phyloP scores from a whole-genome alignment of 2,113 vertebrate genomes.

The Oreochromis niloticus region DNA sequence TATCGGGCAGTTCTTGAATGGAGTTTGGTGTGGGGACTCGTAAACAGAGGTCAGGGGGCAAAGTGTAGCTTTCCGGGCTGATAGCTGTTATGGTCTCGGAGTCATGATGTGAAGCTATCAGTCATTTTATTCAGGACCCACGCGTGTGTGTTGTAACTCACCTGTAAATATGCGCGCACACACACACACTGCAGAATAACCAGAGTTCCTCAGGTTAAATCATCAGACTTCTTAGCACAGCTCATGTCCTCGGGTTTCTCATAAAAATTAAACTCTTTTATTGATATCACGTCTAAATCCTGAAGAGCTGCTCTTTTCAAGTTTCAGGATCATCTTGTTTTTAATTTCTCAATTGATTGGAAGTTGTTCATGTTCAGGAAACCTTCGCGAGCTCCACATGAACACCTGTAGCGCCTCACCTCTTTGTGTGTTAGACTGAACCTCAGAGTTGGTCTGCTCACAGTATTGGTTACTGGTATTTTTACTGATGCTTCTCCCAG shows the following conservation, averaged over 20 bases:
- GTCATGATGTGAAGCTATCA: background rate
- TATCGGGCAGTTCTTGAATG: background rate
- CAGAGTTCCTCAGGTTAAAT: background rate
- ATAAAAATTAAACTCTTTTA: background rate
- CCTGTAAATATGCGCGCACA: background rate
- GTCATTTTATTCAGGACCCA: background rate
- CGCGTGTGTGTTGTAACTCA: background rate
- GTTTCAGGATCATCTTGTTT: background rate
- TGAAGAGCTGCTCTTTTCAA: background rate
- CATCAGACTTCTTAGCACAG: background rate
- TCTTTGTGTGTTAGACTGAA: background rate
- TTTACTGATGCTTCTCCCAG: background rate
- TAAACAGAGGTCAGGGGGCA: background rate
- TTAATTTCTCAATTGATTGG: background rate
- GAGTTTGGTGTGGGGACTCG: background rate
- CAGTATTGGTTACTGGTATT: background rate
- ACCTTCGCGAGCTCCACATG: background rate
- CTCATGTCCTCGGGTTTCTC: background rate
- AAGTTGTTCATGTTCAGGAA: background rate
- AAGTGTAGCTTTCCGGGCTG: background rate
- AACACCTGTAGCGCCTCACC: background rate
- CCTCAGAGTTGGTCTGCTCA: background rate
- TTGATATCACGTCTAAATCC: background rate
- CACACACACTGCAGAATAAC: background rate
- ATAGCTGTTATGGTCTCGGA: background rate